Base-by-base conservation (phyloP, 2,113 vertebrate species). In the Salminus brasiliensis region DNA sequence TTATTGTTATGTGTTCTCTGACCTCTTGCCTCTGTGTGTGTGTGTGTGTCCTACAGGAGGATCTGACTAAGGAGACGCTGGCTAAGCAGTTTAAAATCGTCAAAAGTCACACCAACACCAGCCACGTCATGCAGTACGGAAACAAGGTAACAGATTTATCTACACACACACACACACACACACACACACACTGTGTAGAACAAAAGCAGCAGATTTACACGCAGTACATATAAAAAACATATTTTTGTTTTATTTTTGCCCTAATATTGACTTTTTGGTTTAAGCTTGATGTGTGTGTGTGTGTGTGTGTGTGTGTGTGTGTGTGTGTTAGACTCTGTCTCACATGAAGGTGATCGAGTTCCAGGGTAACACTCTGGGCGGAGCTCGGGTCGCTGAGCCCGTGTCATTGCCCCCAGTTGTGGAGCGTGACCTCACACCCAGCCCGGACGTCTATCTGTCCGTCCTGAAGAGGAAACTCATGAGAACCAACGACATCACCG, bases 111-210 rank as follows among this genome's bases (percentile, higher is more conserved):
- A 99, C 97, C 32, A 96, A 97, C 91, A 97, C 96, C 52, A 99
- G 97, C 86, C 98, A 99, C 0, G 98, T 99, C 82, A 95, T 96
- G 95, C 97, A 99, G 88, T 99, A 90, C 1, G 98, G 97, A 21
- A 98, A 99, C 92, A 96, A 94, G 89, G 96, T 96, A 84, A 10
- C 18, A 30, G 4, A 27, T 18, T 63, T 10, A 55, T 27, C 65
- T 55, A 53, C 15, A 53, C 45, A 65, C 57, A 65, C 15, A 25
- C 18, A 27, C 45, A 18, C 18, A n/a, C 18, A 59, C 47, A 16
- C n/a, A n/a, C n/a, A n/a, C n/a, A n/a, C n/a, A n/a, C n/a, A n/a
- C n/a, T n/a, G n/a, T n/a, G n/a, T n/a, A n/a, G n/a, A n/a, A n/a
- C n/a, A n/a, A n/a, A n/a, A n/a, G n/a, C n/a, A n/a, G n/a, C n/a